Conservation (phyloP, 1,140 invertebrate genomes). For the Spodoptera frugiperda region DNA sequence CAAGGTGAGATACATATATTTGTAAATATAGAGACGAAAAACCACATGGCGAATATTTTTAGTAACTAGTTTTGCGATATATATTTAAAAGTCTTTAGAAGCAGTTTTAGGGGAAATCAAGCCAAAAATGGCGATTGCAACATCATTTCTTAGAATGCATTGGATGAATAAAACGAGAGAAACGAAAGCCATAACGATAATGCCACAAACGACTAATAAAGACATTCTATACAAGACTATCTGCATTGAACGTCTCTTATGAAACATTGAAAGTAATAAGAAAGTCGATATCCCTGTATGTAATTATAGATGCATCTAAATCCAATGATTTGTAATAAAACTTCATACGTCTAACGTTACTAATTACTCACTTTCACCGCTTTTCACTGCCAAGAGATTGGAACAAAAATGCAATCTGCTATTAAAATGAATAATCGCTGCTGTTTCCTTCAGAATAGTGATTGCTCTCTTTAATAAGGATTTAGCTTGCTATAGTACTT, state of each 20-base stretch:
- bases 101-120: background rate
- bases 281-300: conserved; percentile 28
- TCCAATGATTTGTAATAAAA: conserved; percentile 50
- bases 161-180: too few species aligned
- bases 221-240: background rate
- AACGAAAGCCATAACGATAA: too few species aligned
- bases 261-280: conserved; percentile 46
- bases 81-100: background rate
- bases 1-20: background rate
- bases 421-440: conserved; percentile 65
- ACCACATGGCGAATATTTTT: background rate
- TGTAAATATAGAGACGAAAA: background rate
- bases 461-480: conserved; percentile 20
- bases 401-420: conserved; percentile 52
- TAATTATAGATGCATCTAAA: conserved; percentile 49
- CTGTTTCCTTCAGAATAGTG: conserved; percentile 51
- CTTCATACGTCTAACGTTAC: conserved; percentile 55
- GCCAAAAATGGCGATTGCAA: background rate
- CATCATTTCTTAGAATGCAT: too few species aligned
- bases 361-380: conserved; percentile 64
- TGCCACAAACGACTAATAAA: too few species aligned
- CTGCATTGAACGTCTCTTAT: background rate
- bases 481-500: background rate
- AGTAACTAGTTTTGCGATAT: background rate
- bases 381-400: conserved; percentile 56